phyloP scores from a whole-genome alignment of 2,797 vertebrate species.

The Microctenopoma steveboyesi region DNA sequence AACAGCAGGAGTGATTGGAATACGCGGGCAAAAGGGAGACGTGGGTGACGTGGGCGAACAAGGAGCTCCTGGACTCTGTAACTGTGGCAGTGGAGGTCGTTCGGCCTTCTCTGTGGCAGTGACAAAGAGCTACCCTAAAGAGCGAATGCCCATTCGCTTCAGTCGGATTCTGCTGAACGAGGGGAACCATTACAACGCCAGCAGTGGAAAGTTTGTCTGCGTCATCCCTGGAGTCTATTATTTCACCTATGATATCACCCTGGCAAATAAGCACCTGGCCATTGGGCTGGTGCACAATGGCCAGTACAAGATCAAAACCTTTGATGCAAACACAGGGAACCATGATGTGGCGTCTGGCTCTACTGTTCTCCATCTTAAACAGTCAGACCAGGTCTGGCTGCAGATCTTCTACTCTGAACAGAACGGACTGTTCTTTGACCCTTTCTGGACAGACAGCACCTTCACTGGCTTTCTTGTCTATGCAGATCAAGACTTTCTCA shows the following conservation, averaged over 20 bases:
- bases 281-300: constrained; percentile 97
- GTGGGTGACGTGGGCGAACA: constrained; percentile 84
- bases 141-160: constrained; percentile 93
- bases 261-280: constrained; percentile 96
- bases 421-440: constrained; percentile 96
- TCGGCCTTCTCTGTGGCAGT: constrained; percentile 96
- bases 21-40: constrained; percentile 86
- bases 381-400: constrained; percentile 94
- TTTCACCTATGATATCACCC: constrained; percentile 95
- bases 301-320: constrained; percentile 95
- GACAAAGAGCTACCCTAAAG: constrained; percentile 95
- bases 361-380: constrained; percentile 89
- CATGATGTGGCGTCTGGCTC: constrained; percentile 95
- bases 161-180: constrained; percentile 95
- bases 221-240: constrained; percentile 93
- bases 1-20: constrained; percentile 81
- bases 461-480: constrained; percentile 98
- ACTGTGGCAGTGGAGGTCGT: constrained; percentile 84
- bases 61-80: constrained; percentile 89
- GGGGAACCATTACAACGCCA: constrained; percentile 91
- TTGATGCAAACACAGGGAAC: constrained; percentile 97
- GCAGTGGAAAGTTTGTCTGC: constrained; percentile 94
- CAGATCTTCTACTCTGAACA: constrained; percentile 98
- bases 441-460: constrained; percentile 97
- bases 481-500: constrained; percentile 87